Evolutionary conservation across 2,888 invertebrate genomes (phyloP), one percentile per base, ranked within the genome.

Genomic region (Synergus laeviventris): DNA sequence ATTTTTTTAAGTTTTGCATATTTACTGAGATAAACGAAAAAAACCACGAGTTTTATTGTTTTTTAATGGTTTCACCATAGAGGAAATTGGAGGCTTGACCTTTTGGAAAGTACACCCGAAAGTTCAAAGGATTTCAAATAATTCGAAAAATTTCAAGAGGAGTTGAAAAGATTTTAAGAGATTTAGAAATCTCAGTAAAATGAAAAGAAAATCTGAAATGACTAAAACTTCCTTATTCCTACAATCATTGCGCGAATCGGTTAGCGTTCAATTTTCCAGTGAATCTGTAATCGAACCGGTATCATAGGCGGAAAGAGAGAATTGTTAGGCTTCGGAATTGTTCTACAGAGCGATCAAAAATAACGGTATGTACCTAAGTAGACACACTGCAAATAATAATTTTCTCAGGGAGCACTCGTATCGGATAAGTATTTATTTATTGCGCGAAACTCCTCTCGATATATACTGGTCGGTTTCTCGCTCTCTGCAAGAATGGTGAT

Each of bases 181-280:
- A 31, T 5, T 31, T 31, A 5, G 7, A 31, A 31, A 7, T 31
- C 7, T 31, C 5, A 31, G 1, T 31, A 31, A 31, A 31, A 31
- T 31, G 2, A 31, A 31, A 31, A 7, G 4, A 70, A 70, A 70
- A 70, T 54, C 9, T 31, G 9, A 36, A 70, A 70, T 36, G 45
- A 70, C 49, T 36, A 8, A 31, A 49, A 54, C 45, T 45, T 70
- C 31, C 36, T 49, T 70, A 49, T 70, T 70, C 49, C 70, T 49
- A 49, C 49, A 70, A 70, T 66, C 66, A 24, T 66, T 21, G 24
- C 16, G 8, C 66, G 45, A 66, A 66, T 70, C 70, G n/a, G 70
- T 70, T 70, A n/a, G 70, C 70, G 70, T 70, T 70, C 70, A 49
- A 70, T 70, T 70, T 70, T 54, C 70, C 70, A 49, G n/a, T 70